These are phyloP conservation scores for Sminthopsis crassicaudata DNA, from an alignment of 2,113 vertebrate genomes.

Conservation along the genomic window DNA sequence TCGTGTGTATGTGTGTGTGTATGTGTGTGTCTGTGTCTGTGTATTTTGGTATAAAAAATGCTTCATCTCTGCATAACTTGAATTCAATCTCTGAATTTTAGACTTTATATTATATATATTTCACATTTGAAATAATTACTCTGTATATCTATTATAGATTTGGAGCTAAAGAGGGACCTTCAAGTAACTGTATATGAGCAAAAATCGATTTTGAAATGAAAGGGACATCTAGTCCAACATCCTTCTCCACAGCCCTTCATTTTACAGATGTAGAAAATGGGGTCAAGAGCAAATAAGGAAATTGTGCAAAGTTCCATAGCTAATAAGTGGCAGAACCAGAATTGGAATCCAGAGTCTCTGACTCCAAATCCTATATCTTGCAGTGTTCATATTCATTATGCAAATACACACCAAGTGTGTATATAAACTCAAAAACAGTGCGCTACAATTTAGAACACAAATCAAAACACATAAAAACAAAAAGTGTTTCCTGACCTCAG, in stretches of 20 bases:
- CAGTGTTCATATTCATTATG: neutral
- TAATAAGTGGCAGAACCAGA: accelerated
- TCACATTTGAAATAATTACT: neutral
- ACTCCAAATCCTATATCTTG: no score
- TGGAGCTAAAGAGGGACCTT: neutral
- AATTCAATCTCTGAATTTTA: neutral
- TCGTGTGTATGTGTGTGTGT: neutral
- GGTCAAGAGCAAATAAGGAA: neutral
- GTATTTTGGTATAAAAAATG: neutral
- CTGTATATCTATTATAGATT: neutral
- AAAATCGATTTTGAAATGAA: neutral
- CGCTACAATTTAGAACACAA: neutral
- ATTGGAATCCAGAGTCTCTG: accelerated
- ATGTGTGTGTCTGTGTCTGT: neutral
- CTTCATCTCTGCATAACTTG: neutral
- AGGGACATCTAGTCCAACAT: neutral
- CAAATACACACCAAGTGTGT: no score
- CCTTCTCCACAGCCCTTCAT: neutral
- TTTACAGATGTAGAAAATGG: neutral
- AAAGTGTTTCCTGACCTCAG: neutral
- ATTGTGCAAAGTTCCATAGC: accelerated
- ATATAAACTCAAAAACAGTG: neutral
- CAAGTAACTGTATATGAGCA: neutral
- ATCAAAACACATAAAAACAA: neutral
- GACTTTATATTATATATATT: neutral